A percentile compares a stretch with the other conserved stretches of the same genome.
These are phyloP conservation scores for Deladenus siricidicola DNA, from an alignment of 2,888 invertebrate species.

Conservation along the genomic window DNA sequence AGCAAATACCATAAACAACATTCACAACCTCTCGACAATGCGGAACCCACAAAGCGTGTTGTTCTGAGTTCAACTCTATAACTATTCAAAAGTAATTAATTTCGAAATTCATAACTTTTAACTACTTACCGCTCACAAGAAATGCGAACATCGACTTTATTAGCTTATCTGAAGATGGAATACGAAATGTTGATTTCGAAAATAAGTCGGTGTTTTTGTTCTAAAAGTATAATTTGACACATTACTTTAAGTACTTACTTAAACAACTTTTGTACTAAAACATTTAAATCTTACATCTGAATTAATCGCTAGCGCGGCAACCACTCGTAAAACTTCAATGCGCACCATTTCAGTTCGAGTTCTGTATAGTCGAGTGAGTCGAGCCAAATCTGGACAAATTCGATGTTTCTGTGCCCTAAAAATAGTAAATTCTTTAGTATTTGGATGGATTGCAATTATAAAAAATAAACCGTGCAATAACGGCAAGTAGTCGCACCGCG, in stretches of 20 bases:
- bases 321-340: constrained; percentile 2
- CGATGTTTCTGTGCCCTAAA: constrained; percentile 3
- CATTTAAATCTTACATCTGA: no score
- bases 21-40: constrained; percentile 13
- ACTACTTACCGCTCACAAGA: constrained; percentile 2
- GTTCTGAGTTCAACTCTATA: neutral
- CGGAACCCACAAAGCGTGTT: constrained; percentile 2
- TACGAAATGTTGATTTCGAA: no score
- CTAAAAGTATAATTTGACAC: no score
- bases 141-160: constrained; percentile 10
- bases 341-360: neutral
- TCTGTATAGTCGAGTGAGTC: constrained; percentile 5
- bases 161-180: constrained; percentile 10
- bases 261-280: no score
- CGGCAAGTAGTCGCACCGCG: constrained; percentile 14
- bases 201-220: no score
- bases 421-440: neutral
- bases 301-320: neutral
- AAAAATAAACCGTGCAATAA: constrained; percentile 9
- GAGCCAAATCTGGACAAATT: constrained; percentile 8
- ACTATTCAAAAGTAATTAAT: neutral
- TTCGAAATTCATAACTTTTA: neutral
- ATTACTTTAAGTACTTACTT: no score
- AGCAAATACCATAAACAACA: constrained; percentile 6
- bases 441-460: neutral